Conservation (phyloP, 2,797 vertebrate species). For the Thripadectes ignobilis region DNA sequence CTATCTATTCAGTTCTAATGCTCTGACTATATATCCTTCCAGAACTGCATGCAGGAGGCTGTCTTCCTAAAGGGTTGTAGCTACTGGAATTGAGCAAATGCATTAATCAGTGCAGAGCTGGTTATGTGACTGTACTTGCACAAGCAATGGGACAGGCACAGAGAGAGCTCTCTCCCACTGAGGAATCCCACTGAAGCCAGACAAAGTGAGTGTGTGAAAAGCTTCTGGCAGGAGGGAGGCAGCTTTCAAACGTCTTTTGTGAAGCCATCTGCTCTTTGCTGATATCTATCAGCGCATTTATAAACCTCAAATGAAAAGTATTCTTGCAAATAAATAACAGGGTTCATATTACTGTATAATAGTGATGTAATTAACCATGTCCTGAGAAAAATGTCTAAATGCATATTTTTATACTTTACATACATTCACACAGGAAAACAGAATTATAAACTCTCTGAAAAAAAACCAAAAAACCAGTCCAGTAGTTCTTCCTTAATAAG, state of each 20-base stretch:
- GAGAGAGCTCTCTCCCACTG: background rate
- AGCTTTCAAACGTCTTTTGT: conserved; percentile 11
- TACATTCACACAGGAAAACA: background rate
- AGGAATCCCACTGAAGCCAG: conserved; percentile 5
- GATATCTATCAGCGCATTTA: background rate
- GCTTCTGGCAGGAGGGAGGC: conserved; percentile 23
- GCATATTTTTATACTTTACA: background rate
- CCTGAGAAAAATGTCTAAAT: background rate
- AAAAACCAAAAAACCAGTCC: background rate
- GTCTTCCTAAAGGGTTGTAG: background rate
- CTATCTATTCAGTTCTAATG: background rate
- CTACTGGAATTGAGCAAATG: background rate
- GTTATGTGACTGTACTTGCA: background rate
- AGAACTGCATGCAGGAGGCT: background rate
- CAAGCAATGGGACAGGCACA: background rate
- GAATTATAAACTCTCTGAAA: background rate
- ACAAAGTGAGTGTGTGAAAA: conserved; percentile 37
- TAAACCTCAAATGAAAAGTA: background rate
- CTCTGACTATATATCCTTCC: background rate
- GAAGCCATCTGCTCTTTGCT: conserved; percentile 45
- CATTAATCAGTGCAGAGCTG: background rate
- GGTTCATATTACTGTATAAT: background rate
- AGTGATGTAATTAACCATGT: background rate
- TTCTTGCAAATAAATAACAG: background rate
- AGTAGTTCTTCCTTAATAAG: background rate